Conservation (phyloP, 2,888 invertebrate genomes). For the Nomada goodeniana region DNA sequence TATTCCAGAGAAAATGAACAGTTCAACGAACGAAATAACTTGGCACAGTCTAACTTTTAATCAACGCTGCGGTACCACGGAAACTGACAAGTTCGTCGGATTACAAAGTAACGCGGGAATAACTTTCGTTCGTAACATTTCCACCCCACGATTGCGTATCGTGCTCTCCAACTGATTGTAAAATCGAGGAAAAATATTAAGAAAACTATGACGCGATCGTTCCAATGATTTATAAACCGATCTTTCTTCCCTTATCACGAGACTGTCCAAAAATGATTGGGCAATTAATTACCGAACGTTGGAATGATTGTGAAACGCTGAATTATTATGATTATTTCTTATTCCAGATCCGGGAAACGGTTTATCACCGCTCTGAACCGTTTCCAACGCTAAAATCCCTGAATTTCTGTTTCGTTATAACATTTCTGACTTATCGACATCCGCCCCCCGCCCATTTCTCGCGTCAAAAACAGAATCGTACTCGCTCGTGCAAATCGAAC, state of each 20-base stretch:
- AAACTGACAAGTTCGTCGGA: conserved; percentile 11
- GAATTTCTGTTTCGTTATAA: conserved; percentile 43
- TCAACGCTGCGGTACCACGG: neutral
- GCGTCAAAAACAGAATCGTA: neutral
- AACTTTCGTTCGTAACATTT: conserved; percentile 5
- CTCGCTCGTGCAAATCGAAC: neutral
- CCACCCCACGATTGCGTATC: no score
- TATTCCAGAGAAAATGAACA: neutral
- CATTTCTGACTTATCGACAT: conserved; percentile 43
- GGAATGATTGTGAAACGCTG: neutral
- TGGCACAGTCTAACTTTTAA: conserved; percentile 17
- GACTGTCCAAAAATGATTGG: no score
- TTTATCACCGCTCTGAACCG: conserved; percentile 34
- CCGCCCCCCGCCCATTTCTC: conserved; percentile 6
- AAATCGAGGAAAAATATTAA: no score
- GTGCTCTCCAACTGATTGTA: neutral
- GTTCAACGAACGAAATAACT: conserved; percentile 10
- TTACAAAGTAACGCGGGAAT: conserved; percentile 16
- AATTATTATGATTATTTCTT: neutral
- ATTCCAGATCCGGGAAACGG: conserved; percentile 12
- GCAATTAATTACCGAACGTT: no score
- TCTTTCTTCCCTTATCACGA: neutral
- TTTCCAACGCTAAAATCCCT: conserved; percentile 58
- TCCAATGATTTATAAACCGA: neutral
- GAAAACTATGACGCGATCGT: neutral